Evolutionary conservation across 2,113 vertebrate species (phyloP).

Genomic region (Anseranas semipalmata): DNA sequence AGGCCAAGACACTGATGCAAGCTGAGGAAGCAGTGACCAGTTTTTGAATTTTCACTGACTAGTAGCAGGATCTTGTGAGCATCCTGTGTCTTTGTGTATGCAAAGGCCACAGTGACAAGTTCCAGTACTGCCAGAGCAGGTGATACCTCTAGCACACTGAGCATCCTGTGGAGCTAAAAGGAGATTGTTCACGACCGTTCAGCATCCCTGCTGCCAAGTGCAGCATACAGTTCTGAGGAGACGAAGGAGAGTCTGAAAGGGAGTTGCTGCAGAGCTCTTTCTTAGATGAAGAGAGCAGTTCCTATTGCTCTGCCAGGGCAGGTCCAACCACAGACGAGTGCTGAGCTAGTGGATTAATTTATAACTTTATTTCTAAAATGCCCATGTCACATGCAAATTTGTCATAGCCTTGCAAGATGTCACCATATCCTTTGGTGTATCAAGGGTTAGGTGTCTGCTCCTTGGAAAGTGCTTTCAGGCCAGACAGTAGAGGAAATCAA

Average conservation of each 20-base stretch:
- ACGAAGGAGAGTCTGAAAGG: not conserved
- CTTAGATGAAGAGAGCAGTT: not conserved
- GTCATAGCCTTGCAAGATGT: not conserved
- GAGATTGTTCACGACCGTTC: not conserved
- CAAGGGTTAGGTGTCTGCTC: not conserved
- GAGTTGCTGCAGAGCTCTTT: not conserved
- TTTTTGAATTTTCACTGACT: not conserved
- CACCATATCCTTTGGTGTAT: not conserved
- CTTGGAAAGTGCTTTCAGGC: not conserved
- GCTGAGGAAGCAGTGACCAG: not conserved
- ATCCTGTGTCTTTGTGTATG: not conserved
- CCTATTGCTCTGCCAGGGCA: not conserved
- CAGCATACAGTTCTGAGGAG: not conserved
- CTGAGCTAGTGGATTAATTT: not conserved
- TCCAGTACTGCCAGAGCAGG: not conserved
- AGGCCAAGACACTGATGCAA: not conserved
- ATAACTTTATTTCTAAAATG: not conserved
- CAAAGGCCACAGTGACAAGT: not conserved
- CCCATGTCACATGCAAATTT: not conserved
- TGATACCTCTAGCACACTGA: not conserved
- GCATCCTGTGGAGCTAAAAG: not conserved
- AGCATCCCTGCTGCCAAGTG: not conserved
- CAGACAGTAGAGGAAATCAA: not conserved
- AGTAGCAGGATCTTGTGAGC: not conserved
- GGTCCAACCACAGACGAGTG: not conserved